phyloP scores from a whole-genome alignment of 2,888 invertebrate species.

The Drosophila borealis region DNA sequence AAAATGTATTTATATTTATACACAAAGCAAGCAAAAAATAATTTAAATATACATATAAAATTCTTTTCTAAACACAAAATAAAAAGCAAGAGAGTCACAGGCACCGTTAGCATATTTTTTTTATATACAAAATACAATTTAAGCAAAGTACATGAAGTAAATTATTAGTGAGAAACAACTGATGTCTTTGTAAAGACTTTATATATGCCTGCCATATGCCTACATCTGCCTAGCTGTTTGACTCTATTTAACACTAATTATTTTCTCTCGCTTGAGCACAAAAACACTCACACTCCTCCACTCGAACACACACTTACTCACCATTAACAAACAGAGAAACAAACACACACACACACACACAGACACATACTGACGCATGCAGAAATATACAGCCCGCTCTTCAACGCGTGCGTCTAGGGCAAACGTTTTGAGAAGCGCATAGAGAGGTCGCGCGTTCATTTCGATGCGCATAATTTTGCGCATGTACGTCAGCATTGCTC shows the following conservation, averaged over 20 bases:
- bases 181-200: constrained; percentile 77
- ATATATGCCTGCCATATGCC: constrained; percentile 79
- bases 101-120: constrained; percentile 79
- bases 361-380: background rate
- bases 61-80: constrained; percentile 46
- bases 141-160: constrained; percentile 62
- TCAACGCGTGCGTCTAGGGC: no score
- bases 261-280: constrained; percentile 52
- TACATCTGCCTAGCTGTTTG: constrained; percentile 80
- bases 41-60: constrained; percentile 54
- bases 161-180: constrained; percentile 72
- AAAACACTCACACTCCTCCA: constrained; percentile 10
- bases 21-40: constrained; percentile 59
- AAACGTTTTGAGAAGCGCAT: constrained; percentile 25
- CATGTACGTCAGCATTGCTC: background rate
- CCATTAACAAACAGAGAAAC: background rate
- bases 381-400: no score
- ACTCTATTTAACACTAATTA: constrained; percentile 55
- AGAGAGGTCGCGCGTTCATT: background rate
- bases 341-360: background rate
- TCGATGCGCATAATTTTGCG: background rate
- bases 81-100: constrained; percentile 51
- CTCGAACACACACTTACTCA: constrained; percentile 8
- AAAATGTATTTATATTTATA: constrained; percentile 76
- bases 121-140: constrained; percentile 73